Base-by-base conservation (phyloP, 1,140 invertebrate species). In the Zophobas morio region DNA sequence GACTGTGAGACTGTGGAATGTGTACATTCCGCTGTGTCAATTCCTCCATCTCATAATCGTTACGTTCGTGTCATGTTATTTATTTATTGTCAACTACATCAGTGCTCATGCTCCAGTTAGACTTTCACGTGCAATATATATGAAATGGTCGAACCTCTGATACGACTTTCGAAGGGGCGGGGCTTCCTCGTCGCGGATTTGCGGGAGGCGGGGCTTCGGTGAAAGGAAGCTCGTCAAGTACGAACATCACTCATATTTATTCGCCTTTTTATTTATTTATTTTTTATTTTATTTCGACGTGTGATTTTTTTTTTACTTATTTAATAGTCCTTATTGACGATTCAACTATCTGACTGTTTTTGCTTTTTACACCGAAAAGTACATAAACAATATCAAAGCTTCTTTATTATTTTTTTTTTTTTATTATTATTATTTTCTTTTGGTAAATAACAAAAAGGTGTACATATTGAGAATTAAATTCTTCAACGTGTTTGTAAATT, bases 101-200 rank as follows among this genome's bases (percentile, higher is more conserved):
- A 66, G 71, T 54, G 71, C 71, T 73, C 71, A 73, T 56, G 39
- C 71, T 73, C 71, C 71, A 73, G 56, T 73, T 73, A 73, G 71
- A 73, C 71, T 73, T 70, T 70, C 36, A 42, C 39, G 71, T 73
- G 71, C 71, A 73, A 73, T 73, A 73, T 53, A 20, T 20, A 20
- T 20, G 20, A 20, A 20, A 20, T 20, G 20, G 20, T 20, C 20
- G 20, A 20, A 20, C 20, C 20, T 20, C 20, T 20, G 20, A 20
- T 20, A 20, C 20, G 20, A 20, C 20, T 20, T 20, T 20, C 20
- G 20, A 20, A 20, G 20, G 20, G 20, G 20, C 20, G 20, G 20
- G 20, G 20, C 20, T 20, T 20, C 20, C 20, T 20, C 20, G 20
- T 20, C 20, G 20, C 20, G 20, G 20, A 20, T 20, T 20, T 20